A percentile compares a stretch with the other conserved stretches of the same genome.
phyloP scores from a whole-genome alignment of 2,888 invertebrate genomes.

The Protula sp. region DNA sequence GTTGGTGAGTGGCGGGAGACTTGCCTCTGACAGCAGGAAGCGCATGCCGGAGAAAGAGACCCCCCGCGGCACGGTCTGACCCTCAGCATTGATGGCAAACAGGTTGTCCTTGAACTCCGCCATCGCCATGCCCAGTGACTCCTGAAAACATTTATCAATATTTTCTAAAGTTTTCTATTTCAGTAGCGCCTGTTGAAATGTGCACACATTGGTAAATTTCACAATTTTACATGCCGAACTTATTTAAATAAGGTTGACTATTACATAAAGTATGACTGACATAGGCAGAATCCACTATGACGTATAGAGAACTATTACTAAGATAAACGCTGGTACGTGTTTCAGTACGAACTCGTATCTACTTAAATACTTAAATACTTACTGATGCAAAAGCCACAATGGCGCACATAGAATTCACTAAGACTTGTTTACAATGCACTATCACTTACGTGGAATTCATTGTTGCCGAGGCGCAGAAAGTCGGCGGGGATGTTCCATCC shows the following conservation, averaged over 20 bases:
- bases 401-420: too few relatives aligned
- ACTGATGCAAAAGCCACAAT: too few relatives aligned
- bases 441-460: slow-evolving; percentile 34
- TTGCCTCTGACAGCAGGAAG: slow-evolving; percentile 48
- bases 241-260: too few relatives aligned
- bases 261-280: too few relatives aligned
- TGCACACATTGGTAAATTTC: too few relatives aligned
- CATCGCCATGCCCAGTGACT: slow-evolving; percentile 34
- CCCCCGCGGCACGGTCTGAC: slow-evolving; percentile 31
- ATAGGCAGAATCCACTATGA: too few relatives aligned
- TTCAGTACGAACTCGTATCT: too few relatives aligned
- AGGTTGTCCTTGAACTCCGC: slow-evolving; percentile 46
- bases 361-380: too few relatives aligned
- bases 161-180: not conserved
- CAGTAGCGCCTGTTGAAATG: not conserved
- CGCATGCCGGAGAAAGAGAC: slow-evolving; percentile 49
- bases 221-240: too few relatives aligned
- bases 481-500: slow-evolving; percentile 50
- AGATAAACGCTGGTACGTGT: too few relatives aligned
- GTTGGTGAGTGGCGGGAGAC: not conserved
- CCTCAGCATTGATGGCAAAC: slow-evolving; percentile 35
- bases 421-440: too few relatives aligned
- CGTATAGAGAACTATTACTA: too few relatives aligned
- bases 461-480: slow-evolving; percentile 37
- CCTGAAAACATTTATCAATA: slow-evolving; percentile 27